Base-by-base conservation (phyloP, 2,797 vertebrate genomes). In the Melanotaenia boesemani region DNA sequence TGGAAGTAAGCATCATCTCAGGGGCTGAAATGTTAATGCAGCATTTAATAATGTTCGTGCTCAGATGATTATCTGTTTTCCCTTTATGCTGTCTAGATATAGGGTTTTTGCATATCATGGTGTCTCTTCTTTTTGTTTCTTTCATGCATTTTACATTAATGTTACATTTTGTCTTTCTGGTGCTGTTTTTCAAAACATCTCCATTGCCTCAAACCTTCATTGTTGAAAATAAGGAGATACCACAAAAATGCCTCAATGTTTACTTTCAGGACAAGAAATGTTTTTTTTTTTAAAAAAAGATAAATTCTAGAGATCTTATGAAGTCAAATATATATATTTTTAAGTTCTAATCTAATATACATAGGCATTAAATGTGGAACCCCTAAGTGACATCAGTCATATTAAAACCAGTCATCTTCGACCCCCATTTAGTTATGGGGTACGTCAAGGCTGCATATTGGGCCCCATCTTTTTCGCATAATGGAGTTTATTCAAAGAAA, bases 21-120 rank as follows among this genome's bases (percentile, higher is more conserved):
- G 77, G 82, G 78, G 70, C 72, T 80, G 93, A 81, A 88, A 89
- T 84, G 80, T 77, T 85, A 86, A 88, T 83, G 64, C 36, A 24
- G 57, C 58, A 82, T 85, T 86, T 81, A 77, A 77, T 63, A 74
- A 41, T 48, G 72, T 82, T 58, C 37, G 41, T 22, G 15, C 57
- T 46, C 77, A 68, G 59, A 82, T 63, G 74, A 81, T 63, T 65
- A 65, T 52, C 55, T 76, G 41, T 57, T 74, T 9, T 52, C 5
- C 1, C 32, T 76, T 72, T 70, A 7, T 58, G 0, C 10, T 59
- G 28, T 52, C 37, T 74, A 72, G 64, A 50, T 52, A 13, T 8
- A 44, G 63, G 26, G 22, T n/a, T 63, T 55, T 64, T 63, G n/a
- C 26, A 70, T 73, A 12, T 26, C 24, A 5, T 28, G 16, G 9